Conservation (phyloP, 2,797 vertebrate genomes). For the Thaleichthys pacificus region DNA sequence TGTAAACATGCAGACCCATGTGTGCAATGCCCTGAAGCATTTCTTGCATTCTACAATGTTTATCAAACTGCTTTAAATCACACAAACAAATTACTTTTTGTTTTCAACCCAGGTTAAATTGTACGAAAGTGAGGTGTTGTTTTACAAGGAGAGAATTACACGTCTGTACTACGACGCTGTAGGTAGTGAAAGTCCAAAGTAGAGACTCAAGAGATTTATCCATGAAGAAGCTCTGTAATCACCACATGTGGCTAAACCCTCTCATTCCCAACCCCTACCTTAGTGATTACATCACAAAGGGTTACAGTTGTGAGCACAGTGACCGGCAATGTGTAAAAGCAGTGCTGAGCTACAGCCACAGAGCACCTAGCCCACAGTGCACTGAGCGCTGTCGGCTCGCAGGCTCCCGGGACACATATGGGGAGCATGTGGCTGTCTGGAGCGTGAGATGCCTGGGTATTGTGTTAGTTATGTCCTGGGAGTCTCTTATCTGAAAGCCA, state of each 20-base stretch:
- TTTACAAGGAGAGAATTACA: slow-evolving; percentile 51
- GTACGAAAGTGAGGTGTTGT: slow-evolving; percentile 41
- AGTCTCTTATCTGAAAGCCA: slow-evolving; percentile 41
- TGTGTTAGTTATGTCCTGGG: slow-evolving; percentile 28
- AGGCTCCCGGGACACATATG: not conserved
- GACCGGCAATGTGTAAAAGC: slow-evolving; percentile 25
- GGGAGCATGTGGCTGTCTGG: slow-evolving; percentile 15
- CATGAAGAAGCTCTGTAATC: slow-evolving; percentile 49
- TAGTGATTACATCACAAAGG: slow-evolving; percentile 36
- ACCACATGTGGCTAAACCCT: slow-evolving; percentile 20
- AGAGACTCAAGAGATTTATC: slow-evolving; percentile 39
- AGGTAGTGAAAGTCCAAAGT: slow-evolving; percentile 62
- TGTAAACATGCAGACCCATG: slow-evolving; percentile 44
- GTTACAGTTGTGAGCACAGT: slow-evolving; percentile 28
- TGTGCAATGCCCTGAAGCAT: slow-evolving; percentile 23
- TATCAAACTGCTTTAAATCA: no score
- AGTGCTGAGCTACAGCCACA: not conserved
- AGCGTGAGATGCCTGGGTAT: not conserved
- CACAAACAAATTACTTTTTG: not conserved
- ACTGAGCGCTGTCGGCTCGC: no score
- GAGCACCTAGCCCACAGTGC: no score
- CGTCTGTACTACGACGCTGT: slow-evolving; percentile 54
- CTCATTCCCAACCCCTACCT: slow-evolving; percentile 34
- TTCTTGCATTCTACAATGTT: no score
- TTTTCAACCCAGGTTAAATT: not conserved